Evolutionary conservation across 1,140 invertebrate genomes (phyloP).

Genomic region (Oryctes rhinoceros): DNA sequence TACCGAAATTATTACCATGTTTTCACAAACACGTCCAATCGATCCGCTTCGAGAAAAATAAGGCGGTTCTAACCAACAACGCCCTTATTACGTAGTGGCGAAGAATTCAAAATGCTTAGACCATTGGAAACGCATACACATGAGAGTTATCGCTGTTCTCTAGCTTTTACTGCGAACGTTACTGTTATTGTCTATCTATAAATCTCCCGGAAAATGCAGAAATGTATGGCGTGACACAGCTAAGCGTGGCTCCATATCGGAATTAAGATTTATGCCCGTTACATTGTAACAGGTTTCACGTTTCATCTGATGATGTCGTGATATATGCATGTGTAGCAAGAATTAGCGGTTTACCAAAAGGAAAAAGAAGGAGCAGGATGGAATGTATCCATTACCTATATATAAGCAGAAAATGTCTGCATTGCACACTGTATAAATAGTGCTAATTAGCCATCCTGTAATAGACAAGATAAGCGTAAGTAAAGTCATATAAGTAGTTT

Average conservation of each 20-base stretch:
- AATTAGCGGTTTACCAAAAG: too few species aligned
- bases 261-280: constrained; percentile 2
- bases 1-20: neutral
- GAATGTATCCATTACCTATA: too few species aligned
- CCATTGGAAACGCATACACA: constrained; percentile 19
- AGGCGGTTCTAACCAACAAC: neutral
- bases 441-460: too few species aligned
- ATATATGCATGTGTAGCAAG: too few species aligned
- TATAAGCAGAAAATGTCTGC: too few species aligned
- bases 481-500: too few species aligned
- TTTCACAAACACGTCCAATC: constrained; percentile 21
- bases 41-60: neutral
- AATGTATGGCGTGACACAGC: neutral
- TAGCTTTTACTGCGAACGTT: neutral
- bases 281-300: neutral
- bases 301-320: too few species aligned
- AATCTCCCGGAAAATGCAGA: constrained; percentile 10
- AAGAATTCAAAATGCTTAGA: neutral
- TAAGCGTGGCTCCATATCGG: neutral
- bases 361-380: too few species aligned
- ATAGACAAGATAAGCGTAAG: too few species aligned
- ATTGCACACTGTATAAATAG: too few species aligned
- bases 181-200: constrained; percentile 14
- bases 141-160: neutral
- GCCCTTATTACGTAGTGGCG: neutral